Conservation (phyloP, 2,888 invertebrate genomes). For the Entomobrya multifasciata region DNA sequence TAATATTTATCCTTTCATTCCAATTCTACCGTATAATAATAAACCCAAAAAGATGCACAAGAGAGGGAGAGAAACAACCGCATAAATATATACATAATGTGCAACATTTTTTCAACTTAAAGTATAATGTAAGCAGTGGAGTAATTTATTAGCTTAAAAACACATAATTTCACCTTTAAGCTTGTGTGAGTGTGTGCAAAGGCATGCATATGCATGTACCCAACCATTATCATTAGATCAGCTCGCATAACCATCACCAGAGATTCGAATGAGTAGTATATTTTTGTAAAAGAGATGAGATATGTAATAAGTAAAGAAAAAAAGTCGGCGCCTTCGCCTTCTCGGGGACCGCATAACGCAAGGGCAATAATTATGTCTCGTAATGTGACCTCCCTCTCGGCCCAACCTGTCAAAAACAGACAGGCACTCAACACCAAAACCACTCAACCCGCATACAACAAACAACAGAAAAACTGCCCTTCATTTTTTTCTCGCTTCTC, state of each 20-base stretch:
- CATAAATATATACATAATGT: constrained; percentile 21
- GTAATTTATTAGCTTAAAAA: constrained; percentile 61
- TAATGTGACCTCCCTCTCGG: constrained; percentile 73
- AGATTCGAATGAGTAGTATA: constrained; percentile 12
- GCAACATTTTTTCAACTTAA: background rate
- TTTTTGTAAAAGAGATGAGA: constrained; percentile 24
- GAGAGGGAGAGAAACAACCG: too few species aligned
- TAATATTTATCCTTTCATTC: constrained; percentile 53
- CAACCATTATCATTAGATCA: constrained; percentile 36
- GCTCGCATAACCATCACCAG: background rate
- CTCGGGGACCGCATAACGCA: constrained; percentile 61
- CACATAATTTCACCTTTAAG: constrained; percentile 54
- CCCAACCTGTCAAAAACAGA: constrained; percentile 73
- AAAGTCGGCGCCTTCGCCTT: constrained; percentile 69
- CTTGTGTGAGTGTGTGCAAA: background rate
- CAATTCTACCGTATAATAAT: background rate
- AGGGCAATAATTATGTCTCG: constrained; percentile 73
- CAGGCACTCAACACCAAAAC: constrained; percentile 71
- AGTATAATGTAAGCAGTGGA: constrained; percentile 30
- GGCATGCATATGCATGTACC: constrained; percentile 1
- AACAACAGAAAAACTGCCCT: constrained; percentile 61
- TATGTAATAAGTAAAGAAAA: constrained; percentile 22
- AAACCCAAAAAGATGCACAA: constrained; percentile 27
- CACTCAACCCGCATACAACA: constrained; percentile 62
- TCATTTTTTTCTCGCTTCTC: constrained; percentile 30